A percentile compares a stretch with the other conserved stretches of the same genome.
phyloP scores from a whole-genome alignment of 2,797 vertebrate genomes.

The Coracias cyanogaster region DNA sequence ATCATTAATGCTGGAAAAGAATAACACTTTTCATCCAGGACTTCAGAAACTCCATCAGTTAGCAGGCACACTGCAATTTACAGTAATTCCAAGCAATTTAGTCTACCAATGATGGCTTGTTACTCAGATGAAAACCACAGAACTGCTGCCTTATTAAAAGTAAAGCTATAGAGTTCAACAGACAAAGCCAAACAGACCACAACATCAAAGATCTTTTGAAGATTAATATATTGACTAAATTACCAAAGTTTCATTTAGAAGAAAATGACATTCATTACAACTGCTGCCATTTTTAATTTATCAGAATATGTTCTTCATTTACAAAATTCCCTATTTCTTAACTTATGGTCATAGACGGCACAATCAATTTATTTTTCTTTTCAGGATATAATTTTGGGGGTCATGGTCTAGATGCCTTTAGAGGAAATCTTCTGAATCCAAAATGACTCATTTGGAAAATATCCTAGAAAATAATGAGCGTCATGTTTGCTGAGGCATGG shows the following conservation, averaged over 20 bases:
- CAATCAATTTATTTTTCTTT: neutral
- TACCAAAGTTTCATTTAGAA: constrained; percentile 49
- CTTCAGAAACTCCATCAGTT: constrained; percentile 1
- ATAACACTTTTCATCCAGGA: neutral
- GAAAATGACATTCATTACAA: constrained; percentile 6
- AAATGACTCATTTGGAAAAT: constrained; percentile 57
- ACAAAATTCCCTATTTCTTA: neutral
- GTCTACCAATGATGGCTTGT: constrained; percentile 13
- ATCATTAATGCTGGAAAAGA: neutral
- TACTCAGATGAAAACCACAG: constrained; percentile 30
- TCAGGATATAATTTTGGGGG: neutral
- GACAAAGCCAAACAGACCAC: constrained; percentile 49
- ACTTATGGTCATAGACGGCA: neutral
- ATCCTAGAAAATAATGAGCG: constrained; percentile 16
- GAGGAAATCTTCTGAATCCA: constrained; percentile 57
- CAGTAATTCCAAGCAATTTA: constrained; percentile 30
- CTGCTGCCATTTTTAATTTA: constrained; percentile 24
- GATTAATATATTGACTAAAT: constrained; percentile 50
- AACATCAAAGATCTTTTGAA: constrained; percentile 67
- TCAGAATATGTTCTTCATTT: constrained; percentile 15
- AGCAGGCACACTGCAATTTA: constrained; percentile 20
- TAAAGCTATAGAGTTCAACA: constrained; percentile 42
- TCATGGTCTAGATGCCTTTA: neutral
- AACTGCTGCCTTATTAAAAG: constrained; percentile 47
- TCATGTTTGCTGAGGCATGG: constrained; percentile 59